A percentile compares a stretch with the other conserved stretches of the same genome.
Evolutionary conservation across 2,888 invertebrate species (phyloP).

Genomic region (Gasteruption jaculator): DNA sequence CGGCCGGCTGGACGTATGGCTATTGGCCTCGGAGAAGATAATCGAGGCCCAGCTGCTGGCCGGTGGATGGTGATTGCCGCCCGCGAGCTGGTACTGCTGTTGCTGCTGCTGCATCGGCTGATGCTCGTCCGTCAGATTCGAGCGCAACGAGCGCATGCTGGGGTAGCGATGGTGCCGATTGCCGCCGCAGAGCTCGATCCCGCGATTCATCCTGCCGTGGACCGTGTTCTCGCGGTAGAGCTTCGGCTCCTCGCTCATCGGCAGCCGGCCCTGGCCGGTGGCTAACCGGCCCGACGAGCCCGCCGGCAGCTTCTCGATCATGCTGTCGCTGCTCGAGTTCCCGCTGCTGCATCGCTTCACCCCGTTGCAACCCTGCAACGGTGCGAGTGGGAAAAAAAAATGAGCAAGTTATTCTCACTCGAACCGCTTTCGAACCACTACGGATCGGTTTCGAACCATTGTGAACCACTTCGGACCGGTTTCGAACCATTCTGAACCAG

Average conservation of each 20-base stretch:
- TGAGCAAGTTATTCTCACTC: too few species aligned
- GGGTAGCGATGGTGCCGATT: slow-evolving; percentile 32
- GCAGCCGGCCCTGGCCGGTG: slow-evolving; percentile 15
- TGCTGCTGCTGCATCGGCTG: slow-evolving; percentile 19
- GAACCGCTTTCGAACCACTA: too few species aligned
- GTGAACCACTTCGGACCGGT: too few species aligned
- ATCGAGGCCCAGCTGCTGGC: slow-evolving; percentile 49
- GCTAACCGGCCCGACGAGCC: slow-evolving; percentile 1
- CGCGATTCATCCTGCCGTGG: slow-evolving; percentile 21
- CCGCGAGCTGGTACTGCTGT: slow-evolving; percentile 17
- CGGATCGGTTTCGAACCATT: too few species aligned
- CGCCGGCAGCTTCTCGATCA: slow-evolving; percentile 28
- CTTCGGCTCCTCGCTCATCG: slow-evolving; percentile 11
- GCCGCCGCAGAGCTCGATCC: slow-evolving; percentile 25
- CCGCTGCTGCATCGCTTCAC: slow-evolving; percentile 28
- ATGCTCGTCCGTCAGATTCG: slow-evolving; percentile 36
- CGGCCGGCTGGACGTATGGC: slow-evolving; percentile 47
- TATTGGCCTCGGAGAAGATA: slow-evolving; percentile 62
- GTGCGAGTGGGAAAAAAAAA: too few species aligned
- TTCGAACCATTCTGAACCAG: too few species aligned
- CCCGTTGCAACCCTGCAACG: slow-evolving; percentile 29
- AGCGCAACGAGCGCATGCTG: slow-evolving; percentile 41
- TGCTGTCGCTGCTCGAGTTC: slow-evolving; percentile 36
- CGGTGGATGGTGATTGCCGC: slow-evolving; percentile 32
- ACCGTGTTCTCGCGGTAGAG: slow-evolving; percentile 22